phyloP scores from a whole-genome alignment of 2,888 invertebrate genomes.

The Amiota mariae region DNA sequence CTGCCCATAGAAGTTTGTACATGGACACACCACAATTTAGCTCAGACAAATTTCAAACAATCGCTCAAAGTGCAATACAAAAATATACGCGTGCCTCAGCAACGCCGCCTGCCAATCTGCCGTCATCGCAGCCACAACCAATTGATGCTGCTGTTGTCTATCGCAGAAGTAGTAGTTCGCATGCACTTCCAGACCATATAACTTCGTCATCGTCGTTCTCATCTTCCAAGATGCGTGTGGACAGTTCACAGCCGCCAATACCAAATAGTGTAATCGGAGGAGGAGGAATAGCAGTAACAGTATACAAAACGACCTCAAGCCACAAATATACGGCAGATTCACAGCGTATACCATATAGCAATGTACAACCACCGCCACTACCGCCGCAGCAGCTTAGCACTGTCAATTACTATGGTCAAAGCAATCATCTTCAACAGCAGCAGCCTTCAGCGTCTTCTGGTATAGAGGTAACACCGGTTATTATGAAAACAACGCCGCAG shows the following conservation, averaged over 20 bases:
- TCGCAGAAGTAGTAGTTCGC: constrained; percentile 18
- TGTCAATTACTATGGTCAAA: constrained; percentile 16
- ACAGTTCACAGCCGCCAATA: constrained; percentile 39
- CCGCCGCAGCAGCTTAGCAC: neutral
- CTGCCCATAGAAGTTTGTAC: constrained; percentile 61
- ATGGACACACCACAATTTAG: constrained; percentile 67
- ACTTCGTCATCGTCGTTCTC: neutral
- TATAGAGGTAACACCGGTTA: constrained; percentile 49
- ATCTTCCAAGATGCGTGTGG: constrained; percentile 22
- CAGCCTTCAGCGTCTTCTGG: constrained; percentile 33
- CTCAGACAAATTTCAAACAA: constrained; percentile 63
- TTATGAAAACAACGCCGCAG: constrained; percentile 44
- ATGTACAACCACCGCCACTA: neutral
- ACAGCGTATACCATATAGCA: neutral
- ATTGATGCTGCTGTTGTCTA: constrained; percentile 46
- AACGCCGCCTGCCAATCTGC: too few species aligned
- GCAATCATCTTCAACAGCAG: constrained; percentile 38
- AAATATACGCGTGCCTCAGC: constrained; percentile 52
- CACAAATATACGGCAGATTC: neutral
- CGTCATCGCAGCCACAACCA: constrained; percentile 36
- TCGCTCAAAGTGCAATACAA: constrained; percentile 60
- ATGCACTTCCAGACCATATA: neutral
- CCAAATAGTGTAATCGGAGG: neutral
- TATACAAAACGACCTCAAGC: neutral
- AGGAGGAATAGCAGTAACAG: neutral